Evolutionary conservation across 2,888 invertebrate species (phyloP).

Genomic region (Dilophus febrilis): DNA sequence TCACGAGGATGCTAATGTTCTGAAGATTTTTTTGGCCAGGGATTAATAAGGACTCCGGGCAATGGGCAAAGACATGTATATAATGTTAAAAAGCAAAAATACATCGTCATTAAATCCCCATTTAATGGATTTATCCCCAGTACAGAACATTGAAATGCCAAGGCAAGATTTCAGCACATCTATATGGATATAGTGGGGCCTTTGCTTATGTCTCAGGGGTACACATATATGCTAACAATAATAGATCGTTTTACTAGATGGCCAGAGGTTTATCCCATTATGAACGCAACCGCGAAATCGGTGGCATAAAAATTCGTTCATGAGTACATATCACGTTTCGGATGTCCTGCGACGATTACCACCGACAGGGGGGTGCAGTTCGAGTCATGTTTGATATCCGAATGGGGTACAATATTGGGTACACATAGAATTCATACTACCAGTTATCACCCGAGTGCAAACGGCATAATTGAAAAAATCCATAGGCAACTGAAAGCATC

Average conservation of each 20-base stretch:
- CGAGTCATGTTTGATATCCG: constrained; percentile 6
- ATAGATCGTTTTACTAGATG: background rate
- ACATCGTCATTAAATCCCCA: too few relatives aligned
- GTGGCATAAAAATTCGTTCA: too few relatives aligned
- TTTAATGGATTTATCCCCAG: too few relatives aligned
- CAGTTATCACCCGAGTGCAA: constrained; percentile 7
- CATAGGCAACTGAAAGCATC: constrained; percentile 7
- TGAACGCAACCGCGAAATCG: too few relatives aligned
- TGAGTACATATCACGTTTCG: too few relatives aligned
- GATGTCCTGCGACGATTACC: too few relatives aligned
- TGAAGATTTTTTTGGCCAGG: background rate
- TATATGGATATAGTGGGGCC: background rate
- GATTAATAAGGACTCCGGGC: background rate
- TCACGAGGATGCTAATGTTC: background rate
- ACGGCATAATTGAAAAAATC: constrained; percentile 7
- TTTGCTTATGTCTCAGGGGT: background rate
- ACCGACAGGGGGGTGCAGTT: background rate
- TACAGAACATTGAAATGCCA: too few relatives aligned
- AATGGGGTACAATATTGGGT: constrained; percentile 4
- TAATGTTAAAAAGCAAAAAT: background rate
- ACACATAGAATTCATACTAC: constrained; percentile 5
- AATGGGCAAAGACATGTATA: background rate
- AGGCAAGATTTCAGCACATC: background rate
- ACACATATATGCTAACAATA: background rate
- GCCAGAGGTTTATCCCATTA: background rate